Conservation (phyloP, 2,888 invertebrate genomes). For the Petrophora chlorosata region DNA sequence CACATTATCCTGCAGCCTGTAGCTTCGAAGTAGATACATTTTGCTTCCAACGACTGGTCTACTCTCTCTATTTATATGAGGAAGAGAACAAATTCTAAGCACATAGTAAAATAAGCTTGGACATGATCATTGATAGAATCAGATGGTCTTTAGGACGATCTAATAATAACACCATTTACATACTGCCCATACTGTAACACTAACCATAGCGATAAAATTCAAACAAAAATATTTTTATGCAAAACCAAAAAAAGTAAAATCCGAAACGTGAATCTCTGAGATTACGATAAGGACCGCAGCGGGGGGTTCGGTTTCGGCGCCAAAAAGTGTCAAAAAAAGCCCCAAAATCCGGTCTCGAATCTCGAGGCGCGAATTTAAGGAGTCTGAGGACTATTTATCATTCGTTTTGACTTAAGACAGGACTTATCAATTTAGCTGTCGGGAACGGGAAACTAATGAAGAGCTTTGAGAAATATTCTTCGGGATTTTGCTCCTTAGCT, state of each 20-base stretch:
- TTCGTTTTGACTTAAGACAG: conserved; percentile 37
- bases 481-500: neutral
- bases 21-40: too few species aligned
- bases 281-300: conserved; percentile 58
- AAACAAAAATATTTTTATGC: conserved; percentile 48
- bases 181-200: conserved; percentile 5
- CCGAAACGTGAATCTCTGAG: conserved; percentile 52
- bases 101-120: too few species aligned
- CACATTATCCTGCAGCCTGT: too few species aligned
- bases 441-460: neutral
- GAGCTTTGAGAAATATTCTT: neutral
- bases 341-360: conserved; percentile 31
- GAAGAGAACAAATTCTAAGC: too few species aligned
- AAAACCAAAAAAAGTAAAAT: conserved; percentile 44
- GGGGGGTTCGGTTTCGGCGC: conserved; percentile 54
- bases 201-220: conserved; percentile 38
- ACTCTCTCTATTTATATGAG: too few species aligned
- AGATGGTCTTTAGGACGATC: too few species aligned
- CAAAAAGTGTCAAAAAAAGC: conserved; percentile 64
- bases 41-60: too few species aligned
- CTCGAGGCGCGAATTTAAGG: conserved; percentile 44
- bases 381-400: conserved; percentile 49
- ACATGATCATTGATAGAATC: too few species aligned
- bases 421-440: conserved; percentile 44
- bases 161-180: too few species aligned